Conservation (phyloP, 2,113 vertebrate genomes). For the Dicerorhinus sumatrensis region DNA sequence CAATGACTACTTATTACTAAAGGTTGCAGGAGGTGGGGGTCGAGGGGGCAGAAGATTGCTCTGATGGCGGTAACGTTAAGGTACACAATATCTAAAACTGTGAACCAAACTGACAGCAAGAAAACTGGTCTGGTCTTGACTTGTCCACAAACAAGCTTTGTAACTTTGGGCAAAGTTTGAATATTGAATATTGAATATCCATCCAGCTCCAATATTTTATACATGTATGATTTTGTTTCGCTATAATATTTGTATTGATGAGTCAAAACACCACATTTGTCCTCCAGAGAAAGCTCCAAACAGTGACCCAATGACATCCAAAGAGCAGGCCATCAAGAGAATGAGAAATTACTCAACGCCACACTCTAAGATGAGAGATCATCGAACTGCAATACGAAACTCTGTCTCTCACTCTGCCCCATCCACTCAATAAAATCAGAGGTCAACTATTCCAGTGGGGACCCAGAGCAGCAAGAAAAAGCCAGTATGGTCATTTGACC, state of each 20-base stretch:
- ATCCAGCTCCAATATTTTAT: not conserved
- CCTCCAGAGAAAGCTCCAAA: not conserved
- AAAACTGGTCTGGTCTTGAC: not conserved
- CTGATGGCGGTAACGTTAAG: not conserved
- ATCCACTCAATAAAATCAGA: not conserved
- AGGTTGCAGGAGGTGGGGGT: accelerated
- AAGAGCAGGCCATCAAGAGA: not conserved
- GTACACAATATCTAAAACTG: not conserved
- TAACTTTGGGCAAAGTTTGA: too few species aligned
- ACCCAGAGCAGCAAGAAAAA: not conserved
- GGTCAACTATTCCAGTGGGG: not conserved
- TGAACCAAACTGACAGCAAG: not conserved
- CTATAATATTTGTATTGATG: not conserved
- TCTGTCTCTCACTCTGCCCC: not conserved
- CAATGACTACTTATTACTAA: not conserved
- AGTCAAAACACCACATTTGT: not conserved
- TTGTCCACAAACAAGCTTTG: not conserved
- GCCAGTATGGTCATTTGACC: not conserved
- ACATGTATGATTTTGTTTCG: not conserved
- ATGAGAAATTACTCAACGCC: not conserved
- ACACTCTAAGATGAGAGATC: not conserved
- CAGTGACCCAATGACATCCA: not conserved
- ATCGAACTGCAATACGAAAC: not conserved
- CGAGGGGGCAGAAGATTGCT: not conserved
- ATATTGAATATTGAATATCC: too few species aligned